Evolutionary conservation across 2,113 vertebrate genomes (phyloP).

Genomic region (Pitta sordida): DNA sequence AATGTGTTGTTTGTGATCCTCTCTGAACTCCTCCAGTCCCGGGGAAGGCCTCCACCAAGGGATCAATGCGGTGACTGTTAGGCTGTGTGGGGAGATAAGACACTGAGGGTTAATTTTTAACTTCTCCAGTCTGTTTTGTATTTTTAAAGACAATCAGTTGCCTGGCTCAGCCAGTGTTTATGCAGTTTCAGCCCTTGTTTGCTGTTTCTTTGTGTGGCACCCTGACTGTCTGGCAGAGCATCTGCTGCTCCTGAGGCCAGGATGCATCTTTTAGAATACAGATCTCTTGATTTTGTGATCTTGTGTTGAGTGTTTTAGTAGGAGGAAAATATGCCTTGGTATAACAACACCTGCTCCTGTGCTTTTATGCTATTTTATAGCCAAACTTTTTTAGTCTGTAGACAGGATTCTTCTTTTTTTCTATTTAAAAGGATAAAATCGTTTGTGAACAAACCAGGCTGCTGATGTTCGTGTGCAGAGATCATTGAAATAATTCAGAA

Average conservation of each 20-base stretch:
- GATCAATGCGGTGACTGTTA: not conserved
- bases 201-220: not conserved
- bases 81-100: not conserved
- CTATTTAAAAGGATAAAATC: not conserved
- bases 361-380: conserved; percentile 50
- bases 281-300: not conserved
- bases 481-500: not conserved
- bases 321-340: not conserved
- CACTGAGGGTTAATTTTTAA: not conserved
- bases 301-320: conserved; percentile 25
- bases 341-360: not conserved
- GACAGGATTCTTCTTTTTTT: conserved; percentile 47
- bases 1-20: not conserved
- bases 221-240: not conserved
- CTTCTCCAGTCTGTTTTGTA: not conserved
- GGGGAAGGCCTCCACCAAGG: not conserved
- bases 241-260: not conserved
- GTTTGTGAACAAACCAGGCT: conserved; percentile 37
- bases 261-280: not conserved
- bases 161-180: conserved; percentile 28
- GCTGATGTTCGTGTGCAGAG: not conserved
- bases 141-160: conserved; percentile 26
- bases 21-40: not conserved
- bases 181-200: not conserved
- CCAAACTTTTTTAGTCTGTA: conserved; percentile 53